phyloP scores from a whole-genome alignment of 2,888 invertebrate species.

The Plutella xylostella region DNA sequence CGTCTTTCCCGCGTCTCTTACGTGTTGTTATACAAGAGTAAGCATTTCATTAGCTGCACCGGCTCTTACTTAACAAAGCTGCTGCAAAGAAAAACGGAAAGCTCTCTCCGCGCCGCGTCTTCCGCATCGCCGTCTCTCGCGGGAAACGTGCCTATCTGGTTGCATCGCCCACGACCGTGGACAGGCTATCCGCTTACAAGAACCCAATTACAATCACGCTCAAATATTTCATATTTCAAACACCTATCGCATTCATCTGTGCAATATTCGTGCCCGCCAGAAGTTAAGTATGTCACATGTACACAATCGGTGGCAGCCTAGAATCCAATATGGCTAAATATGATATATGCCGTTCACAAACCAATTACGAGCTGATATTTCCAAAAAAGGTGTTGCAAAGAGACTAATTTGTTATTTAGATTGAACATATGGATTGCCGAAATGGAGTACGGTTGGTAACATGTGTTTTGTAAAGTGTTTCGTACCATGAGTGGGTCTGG shows the following conservation, averaged over 20 bases:
- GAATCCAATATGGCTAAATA: conserved; percentile 1
- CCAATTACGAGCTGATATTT: too few relatives aligned
- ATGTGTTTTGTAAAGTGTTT: background rate
- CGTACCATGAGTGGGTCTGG: conserved; percentile 34
- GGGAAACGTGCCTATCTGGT: conserved; percentile 27
- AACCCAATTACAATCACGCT: conserved; percentile 3
- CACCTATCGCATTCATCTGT: background rate
- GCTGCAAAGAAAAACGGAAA: conserved; percentile 39
- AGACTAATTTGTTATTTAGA: background rate
- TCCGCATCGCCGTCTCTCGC: conserved; percentile 16
- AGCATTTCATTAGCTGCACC: conserved; percentile 35
- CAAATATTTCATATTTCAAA: too few relatives aligned
- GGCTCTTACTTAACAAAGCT: conserved; percentile 26
- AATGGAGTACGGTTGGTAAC: too few relatives aligned
- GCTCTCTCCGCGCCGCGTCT: conserved; percentile 26
- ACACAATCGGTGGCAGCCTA: conserved; percentile 1
- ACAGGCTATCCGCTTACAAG: too few relatives aligned
- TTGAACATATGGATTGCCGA: background rate
- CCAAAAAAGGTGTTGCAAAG: too few relatives aligned
- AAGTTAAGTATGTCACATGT: conserved; percentile 3
- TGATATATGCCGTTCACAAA: too few relatives aligned
- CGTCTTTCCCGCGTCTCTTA: conserved; percentile 57
- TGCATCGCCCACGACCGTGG: too few relatives aligned
- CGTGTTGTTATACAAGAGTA: conserved; percentile 56
- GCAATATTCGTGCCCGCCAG: background rate